Base-by-base conservation (phyloP, 2,888 invertebrate species). In the Plusia festucae region DNA sequence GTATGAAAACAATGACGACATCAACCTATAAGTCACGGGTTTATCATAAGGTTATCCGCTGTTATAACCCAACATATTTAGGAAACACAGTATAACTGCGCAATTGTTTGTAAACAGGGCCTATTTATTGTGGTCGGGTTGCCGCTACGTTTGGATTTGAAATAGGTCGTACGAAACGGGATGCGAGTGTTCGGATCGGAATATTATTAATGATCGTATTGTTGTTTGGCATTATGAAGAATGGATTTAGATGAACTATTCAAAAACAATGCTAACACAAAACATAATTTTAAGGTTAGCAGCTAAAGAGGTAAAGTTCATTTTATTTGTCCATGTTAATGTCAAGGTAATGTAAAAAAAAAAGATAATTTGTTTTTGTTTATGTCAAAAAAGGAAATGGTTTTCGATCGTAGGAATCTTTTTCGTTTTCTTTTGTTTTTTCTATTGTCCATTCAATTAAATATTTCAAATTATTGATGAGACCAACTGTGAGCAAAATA, bases 11-110 rank as follows among this genome's bases (percentile, higher is more conserved):
- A 32, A 64, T 5, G 40, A 40, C 78, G 73, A 76, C 73, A 64
- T 20, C 16, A 24, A 5, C 11, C 57, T 67, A 64, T 49, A 74
- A 59, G 79, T 67, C 67, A 60, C 9, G 27, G 46, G 78, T 66
- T 80, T 70, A 81, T 79, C 79, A 18, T 30, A 11, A 65, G 72
- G 79, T 70, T 79, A 79, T 79, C 79, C 22, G 22, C 49, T n/a
- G 57, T 2, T 58, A 72, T 46, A 30, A 74, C 2, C 15, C 68
- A 52, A 46, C 57, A 40, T 44, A 56, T 62, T 77, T 68, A 9
- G 0, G 18, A 24, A 56, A 8, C n/a, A 22, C 1, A 0, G 5
- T 20, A 0, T 9, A 22, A 6, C 34, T 0, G 11, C 3, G 8
- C 13, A 4, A 16, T 0, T 27, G 3, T n/a, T 44, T 44, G 8